These are phyloP conservation scores for Hirtodrosophila alboralis DNA, from an alignment of 2,888 invertebrate species.

Conservation along the genomic window DNA sequence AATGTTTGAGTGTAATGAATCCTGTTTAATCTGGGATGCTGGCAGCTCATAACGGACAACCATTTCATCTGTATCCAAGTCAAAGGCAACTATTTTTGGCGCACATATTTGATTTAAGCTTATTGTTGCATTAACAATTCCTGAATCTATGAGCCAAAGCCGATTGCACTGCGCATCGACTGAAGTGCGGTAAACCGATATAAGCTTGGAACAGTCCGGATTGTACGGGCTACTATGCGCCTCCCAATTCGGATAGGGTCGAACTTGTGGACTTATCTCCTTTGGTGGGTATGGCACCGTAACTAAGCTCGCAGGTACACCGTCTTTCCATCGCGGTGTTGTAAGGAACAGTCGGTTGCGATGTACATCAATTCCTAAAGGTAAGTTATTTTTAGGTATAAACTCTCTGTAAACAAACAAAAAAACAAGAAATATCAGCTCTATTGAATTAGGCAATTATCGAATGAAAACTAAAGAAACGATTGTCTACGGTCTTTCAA, in stretches of 20 bases:
- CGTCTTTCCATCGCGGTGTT: slow-evolving; percentile 90
- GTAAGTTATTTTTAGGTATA: slow-evolving; percentile 89
- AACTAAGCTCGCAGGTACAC: slow-evolving; percentile 90
- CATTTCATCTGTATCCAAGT: slow-evolving; percentile 87
- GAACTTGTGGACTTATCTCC: slow-evolving; percentile 87
- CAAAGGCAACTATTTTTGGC: slow-evolving; percentile 90
- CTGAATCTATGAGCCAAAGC: slow-evolving; percentile 92
- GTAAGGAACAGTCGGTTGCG: slow-evolving; percentile 89
- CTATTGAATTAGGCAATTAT: no score
- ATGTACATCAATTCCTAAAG: slow-evolving; percentile 90
- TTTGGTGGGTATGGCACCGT: slow-evolving; percentile 87
- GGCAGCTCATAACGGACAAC: slow-evolving; percentile 88
- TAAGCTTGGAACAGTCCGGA: slow-evolving; percentile 88
- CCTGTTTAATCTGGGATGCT: slow-evolving; percentile 87
- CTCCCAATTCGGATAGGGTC: slow-evolving; percentile 90
- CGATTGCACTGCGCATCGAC: slow-evolving; percentile 89
- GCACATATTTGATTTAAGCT: slow-evolving; percentile 89
- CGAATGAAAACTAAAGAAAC: no score
- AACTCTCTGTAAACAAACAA: slow-evolving; percentile 85
- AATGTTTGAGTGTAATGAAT: slow-evolving; percentile 86
- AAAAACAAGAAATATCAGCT: no score
- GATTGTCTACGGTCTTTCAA: no score
- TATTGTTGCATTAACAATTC: slow-evolving; percentile 89
- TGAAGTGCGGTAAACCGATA: slow-evolving; percentile 90
- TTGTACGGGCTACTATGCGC: slow-evolving; percentile 81